Evolutionary conservation across 2,113 vertebrate genomes (phyloP).

Genomic region (Seriola quinqueradiata): DNA sequence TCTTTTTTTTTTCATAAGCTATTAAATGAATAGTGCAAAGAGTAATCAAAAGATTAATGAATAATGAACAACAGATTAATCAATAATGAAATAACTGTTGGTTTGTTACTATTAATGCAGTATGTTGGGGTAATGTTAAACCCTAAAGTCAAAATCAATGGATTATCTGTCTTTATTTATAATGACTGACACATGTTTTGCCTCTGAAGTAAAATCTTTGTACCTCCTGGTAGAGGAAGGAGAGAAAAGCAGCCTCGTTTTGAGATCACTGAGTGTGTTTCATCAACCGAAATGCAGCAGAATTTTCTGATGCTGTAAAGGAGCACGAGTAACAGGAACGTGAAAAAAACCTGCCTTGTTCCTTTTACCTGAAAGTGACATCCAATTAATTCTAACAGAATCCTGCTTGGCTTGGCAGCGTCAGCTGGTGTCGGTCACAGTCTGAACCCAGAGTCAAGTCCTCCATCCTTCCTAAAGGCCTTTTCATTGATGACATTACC

Average conservation of each 20-base stretch:
- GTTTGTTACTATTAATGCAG: too few relatives aligned
- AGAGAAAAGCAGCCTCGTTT: background rate
- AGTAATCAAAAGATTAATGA: background rate
- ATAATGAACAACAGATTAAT: too few relatives aligned
- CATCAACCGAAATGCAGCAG: background rate
- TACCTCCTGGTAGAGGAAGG: background rate
- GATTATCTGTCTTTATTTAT: background rate
- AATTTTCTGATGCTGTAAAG: background rate
- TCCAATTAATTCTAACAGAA: constrained; percentile 75
- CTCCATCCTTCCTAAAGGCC: constrained; percentile 73
- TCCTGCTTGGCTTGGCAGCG: constrained; percentile 67
- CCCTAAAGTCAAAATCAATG: background rate
- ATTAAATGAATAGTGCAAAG: background rate
- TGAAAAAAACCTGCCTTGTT: constrained; percentile 35
- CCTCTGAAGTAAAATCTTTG: background rate
- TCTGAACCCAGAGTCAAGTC: constrained; percentile 74
- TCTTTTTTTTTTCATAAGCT: background rate
- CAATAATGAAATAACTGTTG: too few relatives aligned
- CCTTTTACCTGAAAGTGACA: constrained; percentile 74
- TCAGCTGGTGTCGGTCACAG: constrained; percentile 69
- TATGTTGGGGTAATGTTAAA: too few relatives aligned
- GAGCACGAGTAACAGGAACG: background rate
- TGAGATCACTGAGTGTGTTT: background rate
- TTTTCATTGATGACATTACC: constrained; percentile 77
- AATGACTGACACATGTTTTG: too few relatives aligned